Evolutionary conservation across 2,113 vertebrate genomes (phyloP), one percentile per base, ranked within the genome.

Genomic region (Corythornis madagascariensis): DNA sequence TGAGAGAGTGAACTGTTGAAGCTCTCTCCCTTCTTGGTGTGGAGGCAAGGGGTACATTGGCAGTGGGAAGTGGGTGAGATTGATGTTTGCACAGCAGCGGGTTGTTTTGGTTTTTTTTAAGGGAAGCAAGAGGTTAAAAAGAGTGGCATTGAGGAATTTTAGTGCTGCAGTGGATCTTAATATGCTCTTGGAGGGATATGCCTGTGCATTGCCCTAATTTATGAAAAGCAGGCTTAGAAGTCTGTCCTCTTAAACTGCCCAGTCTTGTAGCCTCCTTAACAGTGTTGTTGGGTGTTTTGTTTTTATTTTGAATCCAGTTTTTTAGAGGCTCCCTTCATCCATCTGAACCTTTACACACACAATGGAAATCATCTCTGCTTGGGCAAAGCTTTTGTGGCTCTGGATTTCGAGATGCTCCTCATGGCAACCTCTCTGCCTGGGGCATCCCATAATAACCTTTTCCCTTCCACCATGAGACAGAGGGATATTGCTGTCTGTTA

Each of bases 321-420:
- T 61, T 38, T 33, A 56, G 33, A 45, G 31, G 7, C 26, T 53
- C 29, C 3, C 45, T 82, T 61, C 53, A 43, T 47, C 55, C 35
- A 3, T 77, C 11, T 55, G n/a, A 87, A 52, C 56, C 9, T 50
- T 55, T 66, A 16, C 2, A 48, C 0, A 0, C 21, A 35, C 47
- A 43, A 13, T n/a, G 13, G 57, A 65, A 69, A 57, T 40, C 3
- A 6, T 24, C n/a, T 53, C 47, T 19, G 10, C 55, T 74, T n/a
- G 47, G n/a, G 43, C 33, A 77, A 55, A 75, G 55, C 47, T 73
- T 89, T 93, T 65, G 33, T 52, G 24, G 4, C 28, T 2, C 12
- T 31, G 29, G 17, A 26, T 60, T 63, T 0, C 0, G 42, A 74
- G 31, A n/a, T 2, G 3, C 5, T 83, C 47, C n/a, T 71, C 2